Percentiles rank a stretch among this genome's conserved stretches.
Evolutionary conservation across 1,140 invertebrate species (phyloP).

Genomic region (Mizuhopecten yessoensis): DNA sequence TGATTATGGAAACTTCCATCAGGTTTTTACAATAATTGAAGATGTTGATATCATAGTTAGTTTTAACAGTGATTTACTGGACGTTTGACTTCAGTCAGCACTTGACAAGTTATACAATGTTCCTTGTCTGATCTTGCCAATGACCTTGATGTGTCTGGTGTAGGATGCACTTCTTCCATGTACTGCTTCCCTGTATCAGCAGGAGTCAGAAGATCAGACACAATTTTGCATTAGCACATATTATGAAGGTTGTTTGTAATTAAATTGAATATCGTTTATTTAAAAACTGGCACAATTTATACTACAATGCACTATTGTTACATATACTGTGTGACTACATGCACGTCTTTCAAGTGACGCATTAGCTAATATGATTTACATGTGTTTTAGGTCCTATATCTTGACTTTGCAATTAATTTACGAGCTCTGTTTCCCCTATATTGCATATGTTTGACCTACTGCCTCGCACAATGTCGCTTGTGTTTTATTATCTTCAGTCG

Average conservation of each 20-base stretch:
- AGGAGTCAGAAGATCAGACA: background rate
- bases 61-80: background rate
- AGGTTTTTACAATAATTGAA: background rate
- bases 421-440: background rate
- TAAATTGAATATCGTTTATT: background rate
- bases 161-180: background rate
- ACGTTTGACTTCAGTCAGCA: background rate
- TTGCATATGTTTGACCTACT: background rate
- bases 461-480: background rate
- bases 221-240: background rate
- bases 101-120: background rate
- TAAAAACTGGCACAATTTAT: background rate
- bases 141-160: conserved; percentile 7
- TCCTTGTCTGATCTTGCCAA: background rate
- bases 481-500: background rate
- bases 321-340: background rate
- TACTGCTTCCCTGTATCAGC: background rate
- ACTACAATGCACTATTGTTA: background rate
- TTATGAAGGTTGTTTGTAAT: background rate
- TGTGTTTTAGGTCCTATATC: background rate
- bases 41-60: background rate
- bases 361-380: background rate
- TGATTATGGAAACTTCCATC: background rate
- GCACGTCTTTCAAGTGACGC: background rate
- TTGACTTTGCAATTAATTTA: conserved; percentile 18